Base-by-base conservation (phyloP, 2,888 invertebrate species). In the Diadegma fenestrale region DNA sequence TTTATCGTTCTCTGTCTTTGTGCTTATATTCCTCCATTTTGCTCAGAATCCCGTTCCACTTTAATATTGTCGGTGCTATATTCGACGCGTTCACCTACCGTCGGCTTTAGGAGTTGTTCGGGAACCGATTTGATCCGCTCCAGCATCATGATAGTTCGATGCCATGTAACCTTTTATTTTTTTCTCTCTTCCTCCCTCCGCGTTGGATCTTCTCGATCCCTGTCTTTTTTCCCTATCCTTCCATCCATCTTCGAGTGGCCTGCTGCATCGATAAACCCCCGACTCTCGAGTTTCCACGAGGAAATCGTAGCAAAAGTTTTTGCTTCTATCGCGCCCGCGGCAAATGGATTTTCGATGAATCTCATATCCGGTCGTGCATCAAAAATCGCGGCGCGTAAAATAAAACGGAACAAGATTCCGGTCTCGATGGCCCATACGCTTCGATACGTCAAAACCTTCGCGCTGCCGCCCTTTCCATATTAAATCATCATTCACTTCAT, bases 301-400 rank as follows among this genome's bases (percentile, higher is more conserved):
- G 48, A 75, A 83, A 80, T 81, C 69, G 69, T 54, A 66, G 64
- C 69, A 69, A 82, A 82, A 79, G 79, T 82, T 85, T 85, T 82
- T 85, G 73, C 84, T 73, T 48, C 69, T 71, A 64, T 82, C 78
- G 37, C 37, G 37, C 37, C 54, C 64, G 26, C 37, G 64, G 54
- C 82, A 85, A 85, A 85, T 85, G 85, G 85, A 85, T 82, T 85
- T 85, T 82, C 79, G 82, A 85, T 82, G 85, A 82, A 85, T 82
- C 85, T 85, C 85, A 82, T 85, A 82, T 85, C 79, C 85, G 82
- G n/a, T 43, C 48, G 58, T 72, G 78, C 78, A 79, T 79, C 58
- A 83, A 83, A 79, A 79, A 79, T 73, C 78, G 41, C 61, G 33
- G 54, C 66, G 45, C 37, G 26, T 14, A 30, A 54, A n/a, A n/a